Conservation (phyloP, 1,140 invertebrate species). For the Bombus picipes region DNA sequence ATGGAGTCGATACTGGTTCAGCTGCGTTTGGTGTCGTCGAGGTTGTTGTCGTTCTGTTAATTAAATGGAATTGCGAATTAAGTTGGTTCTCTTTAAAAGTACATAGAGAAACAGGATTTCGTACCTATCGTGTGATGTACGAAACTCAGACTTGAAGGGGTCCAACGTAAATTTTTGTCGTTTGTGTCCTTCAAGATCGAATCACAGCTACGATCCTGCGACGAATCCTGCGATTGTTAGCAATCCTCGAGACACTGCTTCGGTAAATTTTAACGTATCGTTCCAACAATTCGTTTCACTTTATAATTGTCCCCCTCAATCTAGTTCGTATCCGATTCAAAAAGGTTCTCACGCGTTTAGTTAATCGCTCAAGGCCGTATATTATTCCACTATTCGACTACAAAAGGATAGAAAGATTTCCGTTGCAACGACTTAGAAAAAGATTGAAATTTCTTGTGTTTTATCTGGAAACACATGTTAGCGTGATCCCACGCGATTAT, state of each 20-base stretch:
- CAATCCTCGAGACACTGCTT: no score
- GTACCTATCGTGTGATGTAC: no score
- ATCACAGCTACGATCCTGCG: no score
- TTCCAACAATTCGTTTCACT: no score
- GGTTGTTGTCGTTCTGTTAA: neutral
- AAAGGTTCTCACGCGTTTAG: neutral
- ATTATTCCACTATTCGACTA: neutral
- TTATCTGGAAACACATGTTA: neutral
- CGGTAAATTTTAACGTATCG: no score
- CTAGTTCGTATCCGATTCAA: no score
- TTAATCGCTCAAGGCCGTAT: neutral
- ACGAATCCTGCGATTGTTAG: no score
- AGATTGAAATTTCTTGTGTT: neutral
- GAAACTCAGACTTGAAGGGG: no score
- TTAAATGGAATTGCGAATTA: conserved; percentile 11
- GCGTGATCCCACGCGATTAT: neutral
- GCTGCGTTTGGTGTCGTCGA: conserved; percentile 12
- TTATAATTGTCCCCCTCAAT: no score
- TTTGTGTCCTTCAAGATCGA: no score
- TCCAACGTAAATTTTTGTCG: no score
- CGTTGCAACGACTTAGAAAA: neutral
- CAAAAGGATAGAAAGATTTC: neutral
- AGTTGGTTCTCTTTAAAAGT: neutral
- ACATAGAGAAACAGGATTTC: neutral
- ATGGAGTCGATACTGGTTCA: conserved; percentile 54